Evolutionary conservation across 2,797 vertebrate genomes (phyloP).

Genomic region (Lutjanus campechanus): DNA sequence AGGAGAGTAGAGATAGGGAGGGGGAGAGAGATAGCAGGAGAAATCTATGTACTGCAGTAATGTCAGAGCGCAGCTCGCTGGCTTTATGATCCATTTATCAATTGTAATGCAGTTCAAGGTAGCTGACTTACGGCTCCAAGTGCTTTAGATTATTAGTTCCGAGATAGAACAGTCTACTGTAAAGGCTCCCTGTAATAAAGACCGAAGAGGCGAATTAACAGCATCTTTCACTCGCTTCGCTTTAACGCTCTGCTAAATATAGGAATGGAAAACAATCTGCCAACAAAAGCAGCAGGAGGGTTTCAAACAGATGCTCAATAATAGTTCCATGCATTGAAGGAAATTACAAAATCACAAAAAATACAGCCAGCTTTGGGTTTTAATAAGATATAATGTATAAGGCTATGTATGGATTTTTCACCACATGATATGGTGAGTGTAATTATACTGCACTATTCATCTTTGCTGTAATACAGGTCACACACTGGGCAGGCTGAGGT

Average conservation of each 20-base stretch:
- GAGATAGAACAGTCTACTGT: slow-evolving; percentile 35
- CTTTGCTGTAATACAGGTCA: slow-evolving; percentile 11
- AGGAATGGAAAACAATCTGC: slow-evolving; percentile 34
- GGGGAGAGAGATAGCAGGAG: slow-evolving; percentile 8
- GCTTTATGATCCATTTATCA: slow-evolving; percentile 53
- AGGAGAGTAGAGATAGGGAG: neutral
- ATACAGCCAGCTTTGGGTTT: neutral
- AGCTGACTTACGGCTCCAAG: slow-evolving; percentile 21
- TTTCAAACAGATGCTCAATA: slow-evolving; percentile 25
- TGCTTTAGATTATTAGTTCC: slow-evolving; percentile 40
- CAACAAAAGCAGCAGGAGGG: slow-evolving; percentile 20
- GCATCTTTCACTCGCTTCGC: slow-evolving; percentile 22
- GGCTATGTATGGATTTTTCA: neutral
- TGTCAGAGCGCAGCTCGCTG: slow-evolving; percentile 23
- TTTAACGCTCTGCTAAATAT: slow-evolving; percentile 44
- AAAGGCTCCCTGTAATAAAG: slow-evolving; percentile 9
- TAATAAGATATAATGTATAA: neutral
- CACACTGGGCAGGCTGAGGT: slow-evolving; percentile 18
- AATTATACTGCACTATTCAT: neutral
- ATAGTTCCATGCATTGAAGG: neutral
- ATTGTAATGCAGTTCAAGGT: slow-evolving; percentile 40
- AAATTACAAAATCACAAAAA: neutral
- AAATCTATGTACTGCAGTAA: slow-evolving; percentile 31
- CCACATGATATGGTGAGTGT: neutral
- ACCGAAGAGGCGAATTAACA: slow-evolving; percentile 33